These are phyloP conservation scores for Euzophera pinguis DNA, from an alignment of 2,888 invertebrate species.

Conservation along the genomic window DNA sequence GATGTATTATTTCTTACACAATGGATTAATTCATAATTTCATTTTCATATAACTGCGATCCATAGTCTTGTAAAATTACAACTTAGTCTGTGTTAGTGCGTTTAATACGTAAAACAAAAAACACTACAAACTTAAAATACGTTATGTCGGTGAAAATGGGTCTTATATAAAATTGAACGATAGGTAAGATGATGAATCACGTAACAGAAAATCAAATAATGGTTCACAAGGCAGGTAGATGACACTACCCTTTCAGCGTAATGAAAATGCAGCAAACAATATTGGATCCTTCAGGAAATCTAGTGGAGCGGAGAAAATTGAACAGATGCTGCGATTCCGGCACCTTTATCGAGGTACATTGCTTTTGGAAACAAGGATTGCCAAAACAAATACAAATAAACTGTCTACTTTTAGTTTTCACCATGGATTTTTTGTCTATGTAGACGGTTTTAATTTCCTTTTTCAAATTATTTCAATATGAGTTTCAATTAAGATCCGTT, in stretches of 20 bases:
- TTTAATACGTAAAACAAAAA: too few species aligned
- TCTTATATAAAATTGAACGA: not conserved
- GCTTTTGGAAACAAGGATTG: slow-evolving; percentile 35
- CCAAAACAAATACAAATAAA: not conserved
- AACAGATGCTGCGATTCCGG: slow-evolving; percentile 57
- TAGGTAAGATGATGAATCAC: not conserved
- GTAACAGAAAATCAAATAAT: not conserved
- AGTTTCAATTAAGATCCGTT: too few species aligned
- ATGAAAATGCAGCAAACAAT: slow-evolving; percentile 31
- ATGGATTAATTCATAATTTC: too few species aligned
- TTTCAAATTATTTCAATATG: too few species aligned
- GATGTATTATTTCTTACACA: too few species aligned
- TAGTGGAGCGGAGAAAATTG: slow-evolving; percentile 45
- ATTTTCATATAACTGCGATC: too few species aligned
- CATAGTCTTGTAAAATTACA: too few species aligned
- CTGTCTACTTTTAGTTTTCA: slow-evolving; percentile 26
- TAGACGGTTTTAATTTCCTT: too few species aligned
- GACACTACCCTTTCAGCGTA: slow-evolving; percentile 30
- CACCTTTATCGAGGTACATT: slow-evolving; percentile 52
- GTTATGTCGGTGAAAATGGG: too few species aligned
- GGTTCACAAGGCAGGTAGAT: not conserved
- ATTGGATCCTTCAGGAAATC: slow-evolving; percentile 32
- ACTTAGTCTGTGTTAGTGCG: too few species aligned
- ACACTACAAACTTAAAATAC: too few species aligned
- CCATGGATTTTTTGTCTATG: too few species aligned